Base-by-base conservation (phyloP, 2,113 vertebrate genomes). In the Crypturellus undulatus region DNA sequence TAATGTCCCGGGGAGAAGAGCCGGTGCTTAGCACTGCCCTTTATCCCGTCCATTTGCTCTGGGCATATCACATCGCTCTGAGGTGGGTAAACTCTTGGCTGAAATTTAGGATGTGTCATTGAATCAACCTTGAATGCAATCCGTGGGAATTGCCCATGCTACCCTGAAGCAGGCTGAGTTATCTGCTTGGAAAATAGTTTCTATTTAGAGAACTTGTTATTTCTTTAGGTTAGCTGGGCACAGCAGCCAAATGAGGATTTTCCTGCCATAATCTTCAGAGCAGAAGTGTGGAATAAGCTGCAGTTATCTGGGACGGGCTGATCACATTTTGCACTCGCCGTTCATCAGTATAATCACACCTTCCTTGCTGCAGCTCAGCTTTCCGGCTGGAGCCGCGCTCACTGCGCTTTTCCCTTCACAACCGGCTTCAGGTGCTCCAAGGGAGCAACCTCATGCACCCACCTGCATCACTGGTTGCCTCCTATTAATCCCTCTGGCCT, bases 331-430 rank as follows among this genome's bases (percentile, higher is more conserved):
- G 62, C 38, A 10, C 42, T 68, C 32, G 36, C 28, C 0, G 0
- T 42, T 84, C n/a, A 22, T 25, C 0, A 0, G 20, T 83, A 51
- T 69, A 76, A 79, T 65, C 26, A 40, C 1, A 0, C 25, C 6
- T 79, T 54, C 34, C n/a, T 58, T 13, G 36, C 68, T 13, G 1
- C 52, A 76, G 36, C 32, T 91, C 70, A 73, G 54, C 45, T 92
- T 69, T 73, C 72, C 59, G 40, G 28, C 24, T n/a, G 58, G 9
- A 26, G 51, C 21, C 43, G 12, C 72, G 64, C 32, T 58, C 28
- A 68, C 34, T 30, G 67, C 76, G 20, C 59, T 24, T 64, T 92
- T 60, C 6, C 70, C 34, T 88, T 77, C 82, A 26, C 34, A 86
- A 3, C 3, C 26, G 45, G 7, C 45, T 72, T 79, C 47, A 85